Conservation (phyloP, 2,113 vertebrate genomes). For the Sinocyclocheilus grahami region DNA sequence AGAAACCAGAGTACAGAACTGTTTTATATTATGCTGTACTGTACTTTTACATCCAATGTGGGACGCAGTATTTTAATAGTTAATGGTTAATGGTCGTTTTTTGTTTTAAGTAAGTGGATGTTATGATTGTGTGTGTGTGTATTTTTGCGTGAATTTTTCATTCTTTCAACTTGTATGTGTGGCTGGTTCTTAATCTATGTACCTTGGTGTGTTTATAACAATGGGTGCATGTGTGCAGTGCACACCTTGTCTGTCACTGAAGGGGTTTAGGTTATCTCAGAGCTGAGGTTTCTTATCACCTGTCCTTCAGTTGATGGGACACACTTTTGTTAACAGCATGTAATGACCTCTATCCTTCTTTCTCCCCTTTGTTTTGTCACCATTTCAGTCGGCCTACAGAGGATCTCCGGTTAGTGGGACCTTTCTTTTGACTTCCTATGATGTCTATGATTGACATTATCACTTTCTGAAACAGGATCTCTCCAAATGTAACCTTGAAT, state of each 20-base stretch:
- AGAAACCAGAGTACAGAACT: slow-evolving; percentile 9
- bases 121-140: background rate
- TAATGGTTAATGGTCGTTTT: background rate
- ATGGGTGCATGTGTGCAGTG: background rate
- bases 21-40: background rate
- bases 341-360: slow-evolving; percentile 41
- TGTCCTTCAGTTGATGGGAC: background rate
- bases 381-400: slow-evolving; percentile 88
- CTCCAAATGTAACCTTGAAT: background rate
- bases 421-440: slow-evolving; percentile 1
- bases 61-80: background rate
- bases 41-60: background rate
- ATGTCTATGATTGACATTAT: slow-evolving; percentile 28
- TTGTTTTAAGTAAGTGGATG: background rate
- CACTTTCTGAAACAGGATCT: slow-evolving; percentile 25
- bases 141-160: background rate
- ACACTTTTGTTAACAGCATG: slow-evolving; percentile 49
- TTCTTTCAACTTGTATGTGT: background rate
- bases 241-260: background rate
- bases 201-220: background rate
- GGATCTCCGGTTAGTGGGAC: slow-evolving; percentile 96
- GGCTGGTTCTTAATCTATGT: background rate
- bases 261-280: background rate
- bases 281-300: slow-evolving; percentile 28
- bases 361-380: slow-evolving; percentile 65